These are phyloP conservation scores for Melanocharis versteri DNA, from an alignment of 2,113 vertebrate species.

Conservation along the genomic window DNA sequence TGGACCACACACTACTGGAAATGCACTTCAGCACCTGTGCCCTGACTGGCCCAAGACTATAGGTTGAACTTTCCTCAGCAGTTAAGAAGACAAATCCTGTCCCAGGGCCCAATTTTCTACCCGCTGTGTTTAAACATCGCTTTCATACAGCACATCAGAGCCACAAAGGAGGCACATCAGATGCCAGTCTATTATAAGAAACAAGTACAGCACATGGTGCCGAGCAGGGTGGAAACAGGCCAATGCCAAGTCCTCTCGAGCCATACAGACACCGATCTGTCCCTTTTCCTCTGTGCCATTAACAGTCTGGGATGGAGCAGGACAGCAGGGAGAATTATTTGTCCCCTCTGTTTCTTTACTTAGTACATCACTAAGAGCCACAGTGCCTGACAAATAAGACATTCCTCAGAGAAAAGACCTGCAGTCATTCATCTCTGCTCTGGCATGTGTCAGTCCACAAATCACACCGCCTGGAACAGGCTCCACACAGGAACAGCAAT, in stretches of 20 bases:
- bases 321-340: neutral
- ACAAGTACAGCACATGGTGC: neutral
- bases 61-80: neutral
- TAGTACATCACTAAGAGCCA: neutral
- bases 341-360: neutral
- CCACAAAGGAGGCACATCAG: neutral
- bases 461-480: neutral
- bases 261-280: neutral
- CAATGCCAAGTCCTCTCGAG: neutral
- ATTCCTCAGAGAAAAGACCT: neutral
- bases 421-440: neutral
- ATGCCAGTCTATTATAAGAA: conserved; percentile 31
- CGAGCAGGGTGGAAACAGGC: neutral
- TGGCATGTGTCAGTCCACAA: neutral
- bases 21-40: neutral
- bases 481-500: neutral
- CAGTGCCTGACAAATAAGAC: neutral
- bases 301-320: neutral
- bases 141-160: neutral
- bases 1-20: neutral
- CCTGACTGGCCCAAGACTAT: accelerated
- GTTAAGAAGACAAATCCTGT: neutral
- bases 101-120: neutral
- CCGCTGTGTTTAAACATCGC: neutral
- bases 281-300: neutral